Percentiles rank a stretch among this genome's conserved stretches.
These are phyloP conservation scores for Larimichthys polyactis DNA, from an alignment of 2,113 vertebrate species.

Conservation along the genomic window DNA sequence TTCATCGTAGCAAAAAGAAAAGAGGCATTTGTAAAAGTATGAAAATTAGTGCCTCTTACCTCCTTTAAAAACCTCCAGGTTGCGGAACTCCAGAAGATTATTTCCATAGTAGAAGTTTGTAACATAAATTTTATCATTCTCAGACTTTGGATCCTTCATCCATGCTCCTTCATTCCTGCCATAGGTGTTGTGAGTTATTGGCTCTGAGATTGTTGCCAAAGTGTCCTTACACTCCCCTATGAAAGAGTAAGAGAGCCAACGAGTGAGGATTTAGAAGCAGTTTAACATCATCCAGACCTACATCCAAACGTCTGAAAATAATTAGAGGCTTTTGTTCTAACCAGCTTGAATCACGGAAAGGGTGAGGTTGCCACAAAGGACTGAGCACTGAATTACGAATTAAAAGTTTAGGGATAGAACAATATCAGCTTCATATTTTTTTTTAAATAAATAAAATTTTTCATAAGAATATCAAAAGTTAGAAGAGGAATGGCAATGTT, in stretches of 20 bases:
- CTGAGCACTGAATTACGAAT: background rate
- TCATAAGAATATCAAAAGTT: background rate
- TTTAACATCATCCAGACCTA: conserved; percentile 42
- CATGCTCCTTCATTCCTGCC: conserved; percentile 95
- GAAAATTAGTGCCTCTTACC: conserved; percentile 80
- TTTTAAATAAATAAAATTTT: background rate
- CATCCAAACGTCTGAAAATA: conserved; percentile 54
- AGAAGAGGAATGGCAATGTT: too few species aligned
- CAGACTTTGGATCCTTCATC: conserved; percentile 97
- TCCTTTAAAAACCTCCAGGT: conserved; percentile 95
- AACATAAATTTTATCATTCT: conserved; percentile 91
- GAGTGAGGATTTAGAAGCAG: conserved; percentile 27
- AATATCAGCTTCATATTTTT: background rate
- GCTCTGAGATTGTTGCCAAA: conserved; percentile 93
- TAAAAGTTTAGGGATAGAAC: background rate
- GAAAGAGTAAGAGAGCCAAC: conserved; percentile 38
- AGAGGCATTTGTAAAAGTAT: background rate
- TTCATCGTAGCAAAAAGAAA: background rate
- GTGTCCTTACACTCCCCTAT: conserved; percentile 97
- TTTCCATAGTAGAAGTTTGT: conserved; percentile 97
- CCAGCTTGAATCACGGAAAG: conserved; percentile 41
- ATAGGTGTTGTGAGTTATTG: conserved; percentile 93
- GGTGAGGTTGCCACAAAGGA: conserved; percentile 5
- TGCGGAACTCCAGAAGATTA: conserved; percentile 94
- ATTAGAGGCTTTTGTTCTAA: conserved; percentile 58